Evolutionary conservation across 2,797 vertebrate species (phyloP), one percentile per base, ranked within the genome.

Genomic region (Brachyalestes nurse): DNA sequence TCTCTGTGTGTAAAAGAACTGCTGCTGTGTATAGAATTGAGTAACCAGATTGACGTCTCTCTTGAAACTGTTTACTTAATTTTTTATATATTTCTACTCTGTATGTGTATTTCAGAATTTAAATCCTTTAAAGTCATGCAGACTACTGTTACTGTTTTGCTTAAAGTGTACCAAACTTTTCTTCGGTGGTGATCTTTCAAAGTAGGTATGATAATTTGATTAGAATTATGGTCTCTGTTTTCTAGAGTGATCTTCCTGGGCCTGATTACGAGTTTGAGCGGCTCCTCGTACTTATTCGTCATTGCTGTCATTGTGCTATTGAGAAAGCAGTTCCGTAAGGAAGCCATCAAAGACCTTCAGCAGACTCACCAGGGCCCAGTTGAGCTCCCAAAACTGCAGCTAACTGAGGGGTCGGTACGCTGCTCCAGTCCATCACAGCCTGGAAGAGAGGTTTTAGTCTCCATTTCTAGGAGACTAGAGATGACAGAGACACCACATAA

Each of bases 201-300:
- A 45, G 45, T 67, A 28, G 28, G 28, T 28, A 28, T 28, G 28
- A 28, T 28, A 1, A 28, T 28, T 28, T 28, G 28, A 28, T 28
- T 28, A 28, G 28, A 28, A 28, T 28, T 28, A 1, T 28, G 28
- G 28, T 28, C 73, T 47, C 85, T 25, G 77, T 0, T 53, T 69
- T 80, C 14, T 87, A 95, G 94, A 81, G 25, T 92, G 2, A 90
- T 94, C 81, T 95, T 93, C 84, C 84, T 95, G 78, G 90, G 93
- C 67, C 84, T 95, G 75, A 88, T 91, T 40, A 89, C 91, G 1
- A 85, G 88, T 81, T 90, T 95, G 70, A 92, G 88, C 3, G 94
- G 94, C 45, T 90, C 84, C 23, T 93, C 93, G 4, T 92, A 91
- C 80, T 86, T 95, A 86, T 95, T 95, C 74, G 61, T 88, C 51